Evolutionary conservation across 2,888 invertebrate genomes (phyloP), one percentile per base, ranked within the genome.

Genomic region (Meiosimyza decipiens): DNA sequence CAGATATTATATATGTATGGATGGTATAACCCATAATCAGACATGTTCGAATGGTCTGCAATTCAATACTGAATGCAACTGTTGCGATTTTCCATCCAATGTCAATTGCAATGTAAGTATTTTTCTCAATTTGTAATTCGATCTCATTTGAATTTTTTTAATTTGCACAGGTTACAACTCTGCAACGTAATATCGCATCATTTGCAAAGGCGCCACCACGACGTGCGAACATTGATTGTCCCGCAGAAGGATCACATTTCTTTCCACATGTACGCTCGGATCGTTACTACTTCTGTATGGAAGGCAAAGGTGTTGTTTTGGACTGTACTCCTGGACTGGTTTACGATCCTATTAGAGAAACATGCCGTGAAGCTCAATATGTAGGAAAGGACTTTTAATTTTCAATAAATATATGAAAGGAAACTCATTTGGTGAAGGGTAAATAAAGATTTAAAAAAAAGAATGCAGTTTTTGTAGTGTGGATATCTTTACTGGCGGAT

Each of bases 251-350:
- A 2, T 51, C 74, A 0, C 79, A 82, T 54, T 86, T 84, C 71
- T 74, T 79, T 75, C 79, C 82, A 13, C 82, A 85, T 73, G 72
- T 74, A 62, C 74, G 62, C 6, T 78, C 81, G 16, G 80, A 80
- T 16, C 79, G 81, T 64, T 86, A 85, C 68, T 83, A 83, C 72
- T 83, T 80, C 70, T 86, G 87, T 51, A 33, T 81, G 70, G 79
- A 85, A 71, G 87, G 85, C 1, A 79, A 77, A 51, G 86, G 86
- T 49, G 80, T 86, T 12, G 75, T 79, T 6, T 74, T 86, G 71
- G 83, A 84, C 33, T 86, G 87, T 73, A 82, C 85, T 6, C 85
- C 86, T 5, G 87, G 86, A 4, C 76, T 86, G 66, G 74, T 82
- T 0, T 86, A 80, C 72, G 86, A 86, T 74, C 71, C 75, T 60